phyloP scores from a whole-genome alignment of 2,113 vertebrate species.

The Columba janthina region DNA sequence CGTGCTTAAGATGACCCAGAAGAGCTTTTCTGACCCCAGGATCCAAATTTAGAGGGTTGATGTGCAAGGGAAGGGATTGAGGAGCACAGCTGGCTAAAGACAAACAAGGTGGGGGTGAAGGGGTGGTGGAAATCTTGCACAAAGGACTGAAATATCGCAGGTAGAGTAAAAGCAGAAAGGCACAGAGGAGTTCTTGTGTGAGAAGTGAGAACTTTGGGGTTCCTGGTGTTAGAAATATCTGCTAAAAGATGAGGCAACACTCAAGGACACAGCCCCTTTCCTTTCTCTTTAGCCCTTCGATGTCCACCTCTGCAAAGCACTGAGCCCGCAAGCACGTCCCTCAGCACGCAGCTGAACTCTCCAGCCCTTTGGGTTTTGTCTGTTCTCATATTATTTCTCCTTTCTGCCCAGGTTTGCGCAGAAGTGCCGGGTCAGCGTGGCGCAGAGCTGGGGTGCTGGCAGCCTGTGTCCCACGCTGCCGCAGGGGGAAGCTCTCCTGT shows the following conservation, averaged over 20 bases:
- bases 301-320: background rate
- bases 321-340: background rate
- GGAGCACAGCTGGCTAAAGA: background rate
- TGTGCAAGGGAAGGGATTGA: background rate
- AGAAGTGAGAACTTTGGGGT: background rate
- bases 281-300: background rate
- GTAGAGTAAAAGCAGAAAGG: background rate
- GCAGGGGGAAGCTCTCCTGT: rapidly evolving
- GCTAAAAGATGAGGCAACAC: background rate
- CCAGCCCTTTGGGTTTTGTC: background rate
- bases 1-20: background rate
- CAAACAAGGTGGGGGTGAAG: background rate
- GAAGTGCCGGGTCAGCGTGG: rapidly evolving
- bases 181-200: background rate
- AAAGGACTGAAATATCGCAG: background rate
- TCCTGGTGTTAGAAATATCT: background rate
- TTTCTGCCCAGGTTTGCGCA: background rate
- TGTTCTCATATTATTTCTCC: background rate
- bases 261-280: background rate
- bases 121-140: background rate
- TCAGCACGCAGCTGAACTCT: background rate
- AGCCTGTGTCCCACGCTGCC: background rate
- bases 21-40: background rate
- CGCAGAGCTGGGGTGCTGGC: background rate
- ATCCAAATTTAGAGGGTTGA: background rate